Percentiles rank a stretch among this genome's conserved stretches.
Conservation (phyloP, 2,797 vertebrate genomes). For the Rallus crepitans region DNA sequence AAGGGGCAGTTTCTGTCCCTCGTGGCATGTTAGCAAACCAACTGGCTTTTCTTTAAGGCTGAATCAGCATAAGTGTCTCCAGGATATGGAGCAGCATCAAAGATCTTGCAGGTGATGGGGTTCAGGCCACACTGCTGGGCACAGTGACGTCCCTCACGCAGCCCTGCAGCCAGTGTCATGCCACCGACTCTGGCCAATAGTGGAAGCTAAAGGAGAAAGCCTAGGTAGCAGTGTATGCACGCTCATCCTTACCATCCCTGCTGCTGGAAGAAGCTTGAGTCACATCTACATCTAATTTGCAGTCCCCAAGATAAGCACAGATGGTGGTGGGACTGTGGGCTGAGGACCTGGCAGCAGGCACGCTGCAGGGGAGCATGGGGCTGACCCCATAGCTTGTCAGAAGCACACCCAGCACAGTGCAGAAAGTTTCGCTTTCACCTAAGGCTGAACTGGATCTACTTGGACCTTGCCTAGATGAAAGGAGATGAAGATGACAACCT, state of each 20-base stretch:
- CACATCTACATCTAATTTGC: background rate
- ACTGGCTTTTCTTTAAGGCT: background rate
- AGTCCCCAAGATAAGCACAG: rapidly evolving
- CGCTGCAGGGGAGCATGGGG: background rate
- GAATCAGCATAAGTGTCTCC: background rate
- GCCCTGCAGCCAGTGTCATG: background rate
- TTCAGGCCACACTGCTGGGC: background rate
- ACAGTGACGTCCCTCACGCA: background rate
- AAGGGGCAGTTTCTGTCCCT: background rate
- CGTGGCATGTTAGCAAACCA: background rate
- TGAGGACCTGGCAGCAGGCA: background rate
- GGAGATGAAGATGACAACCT: too few species aligned
- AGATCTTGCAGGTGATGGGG: background rate
- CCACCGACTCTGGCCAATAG: background rate
- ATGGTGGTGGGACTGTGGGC: background rate
- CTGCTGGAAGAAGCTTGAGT: background rate
- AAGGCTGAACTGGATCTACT: background rate
- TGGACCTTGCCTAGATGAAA: background rate
- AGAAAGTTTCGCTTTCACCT: background rate
- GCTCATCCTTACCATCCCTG: background rate
- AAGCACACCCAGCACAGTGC: background rate
- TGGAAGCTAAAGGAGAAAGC: background rate
- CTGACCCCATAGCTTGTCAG: background rate
- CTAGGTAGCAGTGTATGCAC: rapidly evolving
- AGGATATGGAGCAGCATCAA: background rate